A percentile compares a stretch with the other conserved stretches of the same genome.
Evolutionary conservation across 2,888 invertebrate species (phyloP).

Genomic region (Eledona agricola): DNA sequence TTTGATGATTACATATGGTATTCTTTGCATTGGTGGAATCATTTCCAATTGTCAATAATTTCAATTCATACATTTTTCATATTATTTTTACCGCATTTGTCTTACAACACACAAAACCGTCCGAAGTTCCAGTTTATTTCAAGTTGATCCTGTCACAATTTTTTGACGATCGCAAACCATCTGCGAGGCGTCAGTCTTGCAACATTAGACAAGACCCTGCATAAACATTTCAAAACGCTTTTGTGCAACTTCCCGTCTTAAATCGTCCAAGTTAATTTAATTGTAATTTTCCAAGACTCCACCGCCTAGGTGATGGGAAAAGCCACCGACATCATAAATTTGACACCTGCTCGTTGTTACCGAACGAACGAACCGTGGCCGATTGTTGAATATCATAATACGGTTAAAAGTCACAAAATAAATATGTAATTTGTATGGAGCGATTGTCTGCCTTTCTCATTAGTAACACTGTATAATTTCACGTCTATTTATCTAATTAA

Average conservation of each 20-base stretch:
- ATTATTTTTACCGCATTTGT: too few species aligned
- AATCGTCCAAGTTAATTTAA: slow-evolving; percentile 56
- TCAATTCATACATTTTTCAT: too few species aligned
- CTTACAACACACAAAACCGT: too few species aligned
- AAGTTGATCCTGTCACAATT: slow-evolving; percentile 39
- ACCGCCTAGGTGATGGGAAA: slow-evolving; percentile 14
- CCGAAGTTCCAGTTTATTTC: too few species aligned
- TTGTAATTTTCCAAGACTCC: slow-evolving; percentile 47
- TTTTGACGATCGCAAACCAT: slow-evolving; percentile 47
- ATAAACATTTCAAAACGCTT: slow-evolving; percentile 49
- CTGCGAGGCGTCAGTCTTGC: slow-evolving; percentile 48
- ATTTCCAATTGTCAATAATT: too few species aligned
- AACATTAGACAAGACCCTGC: too few species aligned
- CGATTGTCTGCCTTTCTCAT: slow-evolving; percentile 11
- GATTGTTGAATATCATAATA: slow-evolving; percentile 48
- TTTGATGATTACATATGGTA: too few species aligned
- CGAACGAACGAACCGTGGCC: slow-evolving; percentile 47
- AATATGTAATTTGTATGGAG: slow-evolving; percentile 38
- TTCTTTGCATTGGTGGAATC: too few species aligned
- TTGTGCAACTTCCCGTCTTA: slow-evolving; percentile 56
- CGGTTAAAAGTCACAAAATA: slow-evolving; percentile 53
- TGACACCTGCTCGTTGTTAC: slow-evolving; percentile 48
- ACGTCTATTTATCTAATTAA: slow-evolving; percentile 23
- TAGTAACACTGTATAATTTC: slow-evolving; percentile 25
- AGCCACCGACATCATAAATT: slow-evolving; percentile 27